phyloP scores from a whole-genome alignment of 2,888 invertebrate genomes.

The Ornithoptera alexandrae region DNA sequence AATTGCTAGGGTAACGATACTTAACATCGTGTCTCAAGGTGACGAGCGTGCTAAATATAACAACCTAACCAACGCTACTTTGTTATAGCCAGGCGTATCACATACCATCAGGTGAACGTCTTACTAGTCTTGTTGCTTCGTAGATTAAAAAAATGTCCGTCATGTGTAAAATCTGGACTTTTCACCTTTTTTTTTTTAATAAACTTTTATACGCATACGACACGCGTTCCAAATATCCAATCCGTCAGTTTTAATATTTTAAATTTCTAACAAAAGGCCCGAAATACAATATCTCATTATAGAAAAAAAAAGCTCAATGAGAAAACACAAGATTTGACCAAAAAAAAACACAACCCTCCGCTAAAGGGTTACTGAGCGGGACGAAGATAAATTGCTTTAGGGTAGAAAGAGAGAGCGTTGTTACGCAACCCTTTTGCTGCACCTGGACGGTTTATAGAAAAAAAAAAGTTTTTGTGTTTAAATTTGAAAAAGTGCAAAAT shows the following conservation, averaged over 20 bases:
- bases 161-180: too few relatives aligned
- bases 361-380: conserved; percentile 69
- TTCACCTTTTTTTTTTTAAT: neutral
- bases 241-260: conserved; percentile 48
- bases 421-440: conserved; percentile 68
- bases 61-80: too few relatives aligned
- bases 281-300: conserved; percentile 78
- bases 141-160: too few relatives aligned
- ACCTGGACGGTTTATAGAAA: conserved; percentile 67
- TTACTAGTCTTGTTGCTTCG: too few relatives aligned
- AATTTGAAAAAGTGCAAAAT: conserved; percentile 76
- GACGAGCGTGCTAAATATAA: too few relatives aligned
- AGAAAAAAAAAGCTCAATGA: conserved; percentile 60
- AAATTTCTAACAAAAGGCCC: conserved; percentile 51
- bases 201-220: neutral
- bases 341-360: conserved; percentile 59
- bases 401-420: conserved; percentile 46
- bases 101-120: too few relatives aligned
- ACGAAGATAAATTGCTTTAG: conserved; percentile 36
- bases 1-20: too few relatives aligned
- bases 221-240: conserved; percentile 27
- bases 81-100: too few relatives aligned
- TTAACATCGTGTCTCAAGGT: too few relatives aligned
- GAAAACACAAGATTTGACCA: conserved; percentile 74
- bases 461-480: conserved; percentile 56